phyloP scores from a whole-genome alignment of 2,113 vertebrate genomes.

The Zeus faber region DNA sequence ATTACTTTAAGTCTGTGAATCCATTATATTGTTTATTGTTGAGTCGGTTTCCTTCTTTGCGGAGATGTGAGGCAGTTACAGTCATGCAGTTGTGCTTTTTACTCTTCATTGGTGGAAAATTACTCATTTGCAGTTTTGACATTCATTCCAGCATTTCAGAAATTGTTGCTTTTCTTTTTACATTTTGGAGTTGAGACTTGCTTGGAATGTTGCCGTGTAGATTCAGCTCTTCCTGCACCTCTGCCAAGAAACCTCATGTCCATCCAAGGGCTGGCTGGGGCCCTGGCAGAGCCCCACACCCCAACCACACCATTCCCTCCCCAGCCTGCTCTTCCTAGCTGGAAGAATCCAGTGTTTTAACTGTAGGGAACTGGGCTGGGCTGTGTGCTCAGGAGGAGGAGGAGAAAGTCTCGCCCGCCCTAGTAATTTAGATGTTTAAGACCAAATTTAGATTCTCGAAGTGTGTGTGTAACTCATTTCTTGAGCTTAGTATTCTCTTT shows the following conservation, averaged over 20 bases:
- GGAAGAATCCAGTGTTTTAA: no score
- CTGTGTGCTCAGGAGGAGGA: background rate
- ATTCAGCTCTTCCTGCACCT: no score
- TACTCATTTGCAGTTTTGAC: background rate
- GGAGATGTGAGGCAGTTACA: no score
- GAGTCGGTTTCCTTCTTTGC: no score
- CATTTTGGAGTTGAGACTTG: background rate
- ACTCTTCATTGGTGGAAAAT: background rate
- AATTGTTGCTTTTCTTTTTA: background rate
- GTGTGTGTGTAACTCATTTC: slow-evolving; percentile 3
- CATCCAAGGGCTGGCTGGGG: background rate
- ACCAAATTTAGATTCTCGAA: slow-evolving; percentile 6
- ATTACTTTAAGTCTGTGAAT: no score
- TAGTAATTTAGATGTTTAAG: slow-evolving; percentile 7
- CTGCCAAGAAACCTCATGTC: background rate
- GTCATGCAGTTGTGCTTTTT: background rate
- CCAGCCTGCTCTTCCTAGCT: background rate
- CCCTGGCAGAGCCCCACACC: background rate
- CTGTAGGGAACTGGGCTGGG: background rate
- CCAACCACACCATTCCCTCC: no score
- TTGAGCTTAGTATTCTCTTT: background rate
- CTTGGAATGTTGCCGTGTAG: background rate
- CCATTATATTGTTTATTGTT: no score
- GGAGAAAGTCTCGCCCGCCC: slow-evolving; percentile 3
- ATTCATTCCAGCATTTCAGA: background rate